phyloP scores from a whole-genome alignment of 2,888 invertebrate genomes.

The Nephrocerus scutellatus region DNA sequence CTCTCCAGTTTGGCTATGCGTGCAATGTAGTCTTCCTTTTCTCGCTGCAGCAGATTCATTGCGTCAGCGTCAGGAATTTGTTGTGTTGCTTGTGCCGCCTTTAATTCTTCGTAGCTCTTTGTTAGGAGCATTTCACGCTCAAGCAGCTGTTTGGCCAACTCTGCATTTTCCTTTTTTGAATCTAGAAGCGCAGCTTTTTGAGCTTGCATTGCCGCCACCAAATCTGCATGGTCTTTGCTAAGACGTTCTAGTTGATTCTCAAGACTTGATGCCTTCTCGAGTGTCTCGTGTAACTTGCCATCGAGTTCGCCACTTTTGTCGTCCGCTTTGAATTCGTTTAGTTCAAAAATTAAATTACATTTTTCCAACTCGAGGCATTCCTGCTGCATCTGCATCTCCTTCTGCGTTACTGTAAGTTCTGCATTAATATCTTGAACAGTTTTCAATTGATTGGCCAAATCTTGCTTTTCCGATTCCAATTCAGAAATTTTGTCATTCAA shows the following conservation, averaged over 20 bases:
- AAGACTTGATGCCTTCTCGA: constrained; percentile 27
- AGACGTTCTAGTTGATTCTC: constrained; percentile 31
- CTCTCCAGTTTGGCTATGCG: constrained; percentile 26
- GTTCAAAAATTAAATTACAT: constrained; percentile 34
- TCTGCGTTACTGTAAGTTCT: constrained; percentile 29
- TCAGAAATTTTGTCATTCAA: constrained; percentile 53
- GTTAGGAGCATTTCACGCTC: constrained; percentile 18
- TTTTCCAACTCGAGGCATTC: constrained; percentile 35
- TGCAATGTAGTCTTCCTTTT: constrained; percentile 16
- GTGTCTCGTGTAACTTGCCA: constrained; percentile 22
- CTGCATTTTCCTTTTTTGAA: constrained; percentile 24
- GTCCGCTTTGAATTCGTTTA: constrained; percentile 33
- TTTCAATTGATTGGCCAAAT: constrained; percentile 27
- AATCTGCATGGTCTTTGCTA: constrained; percentile 32
- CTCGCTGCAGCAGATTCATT: too few relatives aligned
- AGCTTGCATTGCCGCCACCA: constrained; percentile 30
- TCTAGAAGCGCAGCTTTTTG: constrained; percentile 28
- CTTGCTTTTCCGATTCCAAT: constrained; percentile 34
- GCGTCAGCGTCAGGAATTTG: too few relatives aligned
- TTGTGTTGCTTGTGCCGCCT: too few relatives aligned
- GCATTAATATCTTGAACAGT: constrained; percentile 34
- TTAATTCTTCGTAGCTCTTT: too few relatives aligned
- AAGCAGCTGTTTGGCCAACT: constrained; percentile 24
- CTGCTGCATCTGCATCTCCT: constrained; percentile 35
- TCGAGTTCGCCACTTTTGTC: constrained; percentile 26